Base-by-base conservation (phyloP, 2,888 invertebrate genomes). In the Belgica antarctica region DNA sequence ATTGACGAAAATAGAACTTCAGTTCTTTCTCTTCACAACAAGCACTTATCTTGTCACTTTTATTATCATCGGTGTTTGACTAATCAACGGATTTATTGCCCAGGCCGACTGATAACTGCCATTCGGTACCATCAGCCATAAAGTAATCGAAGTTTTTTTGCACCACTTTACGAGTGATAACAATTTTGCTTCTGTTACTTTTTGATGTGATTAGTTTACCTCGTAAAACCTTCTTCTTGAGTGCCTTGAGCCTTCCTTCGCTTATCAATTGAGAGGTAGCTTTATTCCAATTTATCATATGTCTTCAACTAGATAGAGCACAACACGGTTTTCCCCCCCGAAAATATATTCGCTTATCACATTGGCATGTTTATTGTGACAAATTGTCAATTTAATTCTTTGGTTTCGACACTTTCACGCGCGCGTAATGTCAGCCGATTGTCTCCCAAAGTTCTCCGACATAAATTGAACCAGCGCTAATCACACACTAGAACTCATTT, bases 291-390 rank as follows among this genome's bases (percentile, higher is more conserved):
- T 65, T 65, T 65, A 47, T 65, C 65, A 65, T 65, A 36, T 65
- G 65, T 65, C 65, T 46, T 65, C 47, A 65, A 27, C 28, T n/a
- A n/a, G n/a, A 62, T 34, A 17, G 12, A 8, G 10, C 25, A 41
- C n/a, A n/a, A 12, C 22, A 22, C 31, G 27, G 47, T 68, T 68
- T 68, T 68, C 24, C 22, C 27, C 31, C 19, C n/a, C n/a, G n/a
- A 8, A 5, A 5, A 5, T 31, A 15, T 24, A 17, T 4, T 36
- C 19, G 57, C 68, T 68, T 68, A 68, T 68, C 68, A 31, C 22
- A 68, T 68, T 68, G 68, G 68, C 68, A 68, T 68, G 47, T 68
- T 68, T 68, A 68, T 68, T 47, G 47, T 68, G 68, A 68, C 68
- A 68, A 57, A 68, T 68, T 59, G 59, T 27, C 59, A 19, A 59